Base-by-base conservation (phyloP, 2,797 vertebrate genomes). In the Neopelma chrysocephalum region DNA sequence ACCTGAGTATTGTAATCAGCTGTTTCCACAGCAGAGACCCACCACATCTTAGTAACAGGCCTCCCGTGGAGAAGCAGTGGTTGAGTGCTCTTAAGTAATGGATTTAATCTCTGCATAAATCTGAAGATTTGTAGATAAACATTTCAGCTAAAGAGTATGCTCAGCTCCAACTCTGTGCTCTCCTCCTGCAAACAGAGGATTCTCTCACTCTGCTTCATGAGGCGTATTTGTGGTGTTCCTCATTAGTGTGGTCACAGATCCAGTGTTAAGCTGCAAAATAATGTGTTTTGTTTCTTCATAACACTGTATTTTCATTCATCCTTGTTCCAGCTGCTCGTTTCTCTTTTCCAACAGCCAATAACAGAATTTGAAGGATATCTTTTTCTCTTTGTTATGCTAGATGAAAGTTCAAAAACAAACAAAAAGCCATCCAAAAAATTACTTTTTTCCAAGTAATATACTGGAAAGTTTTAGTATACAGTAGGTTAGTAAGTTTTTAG, bases 61-160 rank as follows among this genome's bases (percentile, higher is more conserved):
- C 42, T 69, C 61, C 83, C 0, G 1, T 79, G 42, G 68, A 73
- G 81, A 77, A 89, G 86, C 61, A 51, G 48, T 77, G 73, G 56
- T 66, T 71, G 77, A 94, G 50, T 86, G 66, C 89, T 94, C 85
- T 96, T 36, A 92, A 93, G 78, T 91, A 82, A 62, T 79, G 81
- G 65, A 66, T 79, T 91, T 96, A 95, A 96, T 96, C 76, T 92
- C 57, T 64, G 50, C 43, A 75, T 87, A 90, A 82, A 87, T 96
- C 71, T 84, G 57, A 89, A 90, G 48, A 57, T 92, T 57, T 95
- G 61, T n/a, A 72, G 90, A 81, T 90, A 95, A 95, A 87, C 50
- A 70, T 80, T 94, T 86, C 43, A 56, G 42, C 82, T 87, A 32
- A 60, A 60, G 48, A 57, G 21, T 6, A 3, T 12, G 36, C 60